These are phyloP conservation scores for Sylvilagus bachmani DNA, from an alignment of 2,113 vertebrate genomes.

Conservation along the genomic window DNA sequence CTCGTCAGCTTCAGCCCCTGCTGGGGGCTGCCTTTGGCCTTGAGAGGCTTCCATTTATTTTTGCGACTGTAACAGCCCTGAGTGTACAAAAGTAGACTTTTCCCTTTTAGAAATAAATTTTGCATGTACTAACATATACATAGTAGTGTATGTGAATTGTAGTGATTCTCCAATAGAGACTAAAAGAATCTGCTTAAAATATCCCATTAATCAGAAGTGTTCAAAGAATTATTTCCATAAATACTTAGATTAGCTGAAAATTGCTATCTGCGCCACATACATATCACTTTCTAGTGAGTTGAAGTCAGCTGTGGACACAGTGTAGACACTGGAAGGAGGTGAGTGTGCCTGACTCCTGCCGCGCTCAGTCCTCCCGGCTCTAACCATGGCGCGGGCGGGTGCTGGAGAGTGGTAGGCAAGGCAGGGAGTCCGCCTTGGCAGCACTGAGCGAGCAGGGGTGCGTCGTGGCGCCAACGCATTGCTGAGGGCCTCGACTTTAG, in stretches of 20 bases:
- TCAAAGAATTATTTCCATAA: not conserved
- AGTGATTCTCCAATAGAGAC: not conserved
- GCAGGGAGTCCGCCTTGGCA: not conserved
- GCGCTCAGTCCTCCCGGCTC: not conserved
- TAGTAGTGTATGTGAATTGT: too few relatives aligned
- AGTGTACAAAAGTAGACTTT: not conserved
- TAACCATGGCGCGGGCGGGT: too few relatives aligned
- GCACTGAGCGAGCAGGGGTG: too few relatives aligned
- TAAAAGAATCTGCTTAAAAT: not conserved
- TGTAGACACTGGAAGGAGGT: not conserved
- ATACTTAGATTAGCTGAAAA: not conserved
- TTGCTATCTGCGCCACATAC: accelerated
- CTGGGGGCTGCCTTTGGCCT: not conserved
- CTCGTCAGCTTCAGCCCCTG: not conserved
- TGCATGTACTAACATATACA: not conserved
- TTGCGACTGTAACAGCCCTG: not conserved
- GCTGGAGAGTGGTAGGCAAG: too few relatives aligned
- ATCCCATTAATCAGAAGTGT: not conserved
- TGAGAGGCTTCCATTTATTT: accelerated
- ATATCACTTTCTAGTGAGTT: not conserved
- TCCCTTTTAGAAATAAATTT: not conserved
- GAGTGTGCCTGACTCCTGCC: too few relatives aligned
- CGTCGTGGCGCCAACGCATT: accelerated
- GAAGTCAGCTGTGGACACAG: accelerated
- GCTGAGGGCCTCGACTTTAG: not conserved